Percentiles rank a stretch among this genome's conserved stretches.
phyloP scores from a whole-genome alignment of 2,797 vertebrate species.

The Nannoperca australis region DNA sequence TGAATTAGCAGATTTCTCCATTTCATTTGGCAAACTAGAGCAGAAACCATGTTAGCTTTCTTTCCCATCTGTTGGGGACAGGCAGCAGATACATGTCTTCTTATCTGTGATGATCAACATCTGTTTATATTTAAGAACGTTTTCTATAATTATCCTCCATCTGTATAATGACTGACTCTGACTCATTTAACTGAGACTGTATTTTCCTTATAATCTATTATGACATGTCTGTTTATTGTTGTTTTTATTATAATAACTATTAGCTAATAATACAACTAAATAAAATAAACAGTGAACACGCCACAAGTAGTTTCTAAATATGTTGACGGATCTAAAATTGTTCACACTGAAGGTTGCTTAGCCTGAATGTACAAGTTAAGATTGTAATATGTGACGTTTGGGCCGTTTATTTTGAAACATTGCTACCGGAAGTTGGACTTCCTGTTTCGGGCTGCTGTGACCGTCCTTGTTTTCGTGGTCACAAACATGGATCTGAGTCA shows the following conservation, averaged over 20 bases:
- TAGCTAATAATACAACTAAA: not conserved
- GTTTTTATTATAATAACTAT: not conserved
- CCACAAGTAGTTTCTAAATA: not conserved
- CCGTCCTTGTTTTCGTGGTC: conserved; percentile 21
- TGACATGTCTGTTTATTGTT: not conserved
- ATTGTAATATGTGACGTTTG: not conserved
- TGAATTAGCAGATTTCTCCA: not conserved
- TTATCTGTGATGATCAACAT: not conserved
- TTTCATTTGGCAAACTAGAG: not conserved
- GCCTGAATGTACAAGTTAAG: not conserved
- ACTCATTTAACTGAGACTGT: not conserved
- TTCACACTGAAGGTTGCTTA: not conserved
- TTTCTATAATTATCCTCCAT: not conserved
- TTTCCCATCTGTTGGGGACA: not conserved
- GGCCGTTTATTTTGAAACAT: conserved; percentile 43
- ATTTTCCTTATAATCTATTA: not conserved
- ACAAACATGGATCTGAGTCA: conserved; percentile 56
- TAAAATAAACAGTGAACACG: not conserved
- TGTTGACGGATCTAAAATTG: not conserved
- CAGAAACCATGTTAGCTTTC: not conserved
- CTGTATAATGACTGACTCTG: no score
- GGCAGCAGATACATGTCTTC: not conserved
- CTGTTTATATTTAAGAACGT: not conserved
- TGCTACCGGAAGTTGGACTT: not conserved
- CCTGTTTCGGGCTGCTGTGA: fast-evolving